phyloP scores from a whole-genome alignment of 2,888 invertebrate genomes.

The Torymus tubicola region DNA sequence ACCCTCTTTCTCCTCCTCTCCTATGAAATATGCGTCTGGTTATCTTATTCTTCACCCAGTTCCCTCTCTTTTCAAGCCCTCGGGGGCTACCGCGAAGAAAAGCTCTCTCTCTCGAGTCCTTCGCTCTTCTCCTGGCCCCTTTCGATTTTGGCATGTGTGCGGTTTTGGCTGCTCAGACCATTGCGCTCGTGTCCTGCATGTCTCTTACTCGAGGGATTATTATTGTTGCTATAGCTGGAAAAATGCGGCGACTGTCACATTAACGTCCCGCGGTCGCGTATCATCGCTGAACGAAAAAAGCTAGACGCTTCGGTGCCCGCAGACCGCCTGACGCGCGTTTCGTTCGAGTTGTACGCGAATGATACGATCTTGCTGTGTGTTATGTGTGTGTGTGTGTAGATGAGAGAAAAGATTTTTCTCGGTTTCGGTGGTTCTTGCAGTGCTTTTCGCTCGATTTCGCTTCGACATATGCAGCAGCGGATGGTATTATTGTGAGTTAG shows the following conservation, averaged over 20 bases:
- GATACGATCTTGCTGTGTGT: conserved; percentile 49
- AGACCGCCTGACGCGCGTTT: conserved; percentile 57
- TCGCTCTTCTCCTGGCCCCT: background rate
- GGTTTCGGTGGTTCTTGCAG: conserved; percentile 51
- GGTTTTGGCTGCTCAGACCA: conserved; percentile 22
- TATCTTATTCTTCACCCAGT: conserved; percentile 75
- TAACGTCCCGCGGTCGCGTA: conserved; percentile 67
- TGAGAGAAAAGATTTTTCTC: background rate
- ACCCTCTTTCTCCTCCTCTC: background rate
- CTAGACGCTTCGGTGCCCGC: conserved; percentile 65
- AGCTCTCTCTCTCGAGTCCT: conserved; percentile 13
- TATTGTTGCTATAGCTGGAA: conserved; percentile 64
- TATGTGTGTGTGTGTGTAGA: no score
- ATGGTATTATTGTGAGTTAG: conserved; percentile 12
- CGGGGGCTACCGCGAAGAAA: no score
- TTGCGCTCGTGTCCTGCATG: conserved; percentile 54
- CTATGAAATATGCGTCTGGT: conserved; percentile 74
- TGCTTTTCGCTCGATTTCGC: conserved; percentile 63
- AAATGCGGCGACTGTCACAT: conserved; percentile 74
- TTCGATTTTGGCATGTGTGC: conserved; percentile 23
- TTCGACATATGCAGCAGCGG: background rate
- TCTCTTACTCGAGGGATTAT: conserved; percentile 63
- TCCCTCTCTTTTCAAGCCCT: conserved; percentile 52
- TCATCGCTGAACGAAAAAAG: conserved; percentile 59
- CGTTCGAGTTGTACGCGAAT: conserved; percentile 3